These are phyloP conservation scores for Danaus melanippus DNA, from an alignment of 1,140 invertebrate genomes.

Conservation along the genomic window DNA sequence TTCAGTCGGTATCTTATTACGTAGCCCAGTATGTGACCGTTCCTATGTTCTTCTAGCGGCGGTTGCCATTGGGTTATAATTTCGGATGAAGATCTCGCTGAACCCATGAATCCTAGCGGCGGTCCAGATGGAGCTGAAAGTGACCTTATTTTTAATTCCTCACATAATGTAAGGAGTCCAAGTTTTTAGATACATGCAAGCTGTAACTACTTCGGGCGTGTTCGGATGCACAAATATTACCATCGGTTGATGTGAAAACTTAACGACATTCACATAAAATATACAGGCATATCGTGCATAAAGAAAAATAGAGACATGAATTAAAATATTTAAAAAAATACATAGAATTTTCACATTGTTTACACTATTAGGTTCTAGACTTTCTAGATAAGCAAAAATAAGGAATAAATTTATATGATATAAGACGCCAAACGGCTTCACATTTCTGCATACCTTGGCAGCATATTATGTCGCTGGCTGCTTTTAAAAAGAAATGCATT, in stretches of 20 bases:
- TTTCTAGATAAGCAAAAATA: conserved; percentile 1
- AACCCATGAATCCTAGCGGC: conserved; percentile 91
- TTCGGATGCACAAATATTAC: conserved; percentile 3
- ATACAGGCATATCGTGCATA: conserved; percentile 1
- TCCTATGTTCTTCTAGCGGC: conserved; percentile 92
- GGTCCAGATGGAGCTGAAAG: conserved; percentile 88
- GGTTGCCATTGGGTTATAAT: conserved; percentile 99
- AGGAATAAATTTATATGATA: conserved; percentile 1
- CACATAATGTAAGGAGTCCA: too few relatives aligned
- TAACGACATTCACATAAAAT: neutral
- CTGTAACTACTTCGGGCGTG: too few relatives aligned
- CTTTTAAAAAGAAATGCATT: conserved; percentile 57
- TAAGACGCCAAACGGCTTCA: conserved; percentile 21
- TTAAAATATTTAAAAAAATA: conserved; percentile 1
- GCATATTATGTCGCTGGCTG: conserved; percentile 70
- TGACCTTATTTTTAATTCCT: too few relatives aligned
- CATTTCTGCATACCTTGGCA: conserved; percentile 68
- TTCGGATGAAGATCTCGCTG: conserved; percentile 92
- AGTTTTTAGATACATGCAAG: too few relatives aligned
- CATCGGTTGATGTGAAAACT: conserved; percentile 1
- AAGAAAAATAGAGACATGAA: neutral
- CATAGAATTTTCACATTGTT: too few relatives aligned
- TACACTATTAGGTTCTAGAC: neutral
- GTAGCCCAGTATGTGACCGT: conserved; percentile 95
- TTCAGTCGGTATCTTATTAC: conserved; percentile 91